phyloP scores from a whole-genome alignment of 2,888 invertebrate genomes.

The Ariolimax columbianus region DNA sequence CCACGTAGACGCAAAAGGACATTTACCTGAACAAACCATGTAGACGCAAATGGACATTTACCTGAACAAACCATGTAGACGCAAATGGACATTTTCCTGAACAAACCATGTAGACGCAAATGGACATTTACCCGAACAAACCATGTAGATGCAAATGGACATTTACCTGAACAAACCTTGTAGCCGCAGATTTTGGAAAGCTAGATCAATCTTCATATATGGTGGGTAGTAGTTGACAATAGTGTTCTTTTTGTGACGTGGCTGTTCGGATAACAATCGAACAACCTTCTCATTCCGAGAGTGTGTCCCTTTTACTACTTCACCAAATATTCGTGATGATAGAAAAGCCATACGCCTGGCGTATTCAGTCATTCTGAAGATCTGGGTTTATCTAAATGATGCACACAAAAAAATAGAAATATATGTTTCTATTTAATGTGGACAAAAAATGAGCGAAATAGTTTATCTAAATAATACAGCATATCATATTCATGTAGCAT shows the following conservation, averaged over 20 bases:
- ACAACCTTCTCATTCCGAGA: conserved; percentile 82
- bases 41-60: no score
- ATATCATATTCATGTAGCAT: no score
- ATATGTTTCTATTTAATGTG: no score
- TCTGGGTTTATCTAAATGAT: not conserved
- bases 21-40: no score
- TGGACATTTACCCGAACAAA: no score
- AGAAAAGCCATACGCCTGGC: conserved; percentile 90
- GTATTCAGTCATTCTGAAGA: conserved; percentile 82
- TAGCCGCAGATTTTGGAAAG: conserved; percentile 83
- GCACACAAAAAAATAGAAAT: not conserved
- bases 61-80: no score
- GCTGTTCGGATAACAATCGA: conserved; percentile 87
- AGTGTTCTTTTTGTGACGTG: conserved; percentile 86
- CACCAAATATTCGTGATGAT: conserved; percentile 92
- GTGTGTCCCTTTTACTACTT: conserved; percentile 88
- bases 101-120: no score
- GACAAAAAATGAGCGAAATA: no score
- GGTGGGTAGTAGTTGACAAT: conserved; percentile 92
- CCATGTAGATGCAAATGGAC: no score
- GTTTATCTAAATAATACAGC: no score
- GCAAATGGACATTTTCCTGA: no score
- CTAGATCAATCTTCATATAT: conserved; percentile 86
- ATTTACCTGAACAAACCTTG: conserved; percentile 74
- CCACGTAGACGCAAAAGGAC: no score